Evolutionary conservation across 2,797 vertebrate species (phyloP), one percentile per base, ranked within the genome.

Genomic region (Synaphobranchus kaupii): DNA sequence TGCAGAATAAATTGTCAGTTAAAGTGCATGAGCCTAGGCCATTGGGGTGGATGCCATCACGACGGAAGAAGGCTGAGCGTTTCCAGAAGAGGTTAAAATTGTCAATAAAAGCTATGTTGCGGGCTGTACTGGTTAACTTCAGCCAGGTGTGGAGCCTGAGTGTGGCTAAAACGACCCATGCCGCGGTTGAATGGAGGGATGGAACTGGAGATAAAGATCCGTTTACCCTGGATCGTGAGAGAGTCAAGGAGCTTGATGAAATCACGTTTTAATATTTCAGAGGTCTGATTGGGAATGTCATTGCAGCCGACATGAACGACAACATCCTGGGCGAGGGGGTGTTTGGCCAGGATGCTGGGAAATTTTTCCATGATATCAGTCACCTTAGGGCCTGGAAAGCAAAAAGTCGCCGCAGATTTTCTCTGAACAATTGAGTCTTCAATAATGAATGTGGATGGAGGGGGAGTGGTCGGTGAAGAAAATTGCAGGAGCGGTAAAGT

Each of bases 21-120:
- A 39, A 28, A n/a, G n/a, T 44, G 34, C 31, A 31, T 39, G 56
- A 25, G 25, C 58, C 86, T 25, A 83, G 54, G 25, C 44, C 39
- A 47, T 39, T 87, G 7, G 58, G 86, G 31, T 87, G 86, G 28
- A 87, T 13, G n/a, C 52, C 86, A 68, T 83, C 86, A 13, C 13
- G 31, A n/a, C 78, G 2, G 25, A n/a, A 87, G 9, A 83, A 82
- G 0, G 52, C 22, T 44, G 0, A 5, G 34, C 34, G 44, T 6
- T 83, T 56, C 58, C 86, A 87, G 58, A 83, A 87, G 25, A 87
- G n/a, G 7, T 83, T 82, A 83, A 83, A 87, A 81, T 83, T 87
- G 15, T 87, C 86, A 68, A 87, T 86, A 44, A 81, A 63, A 44
- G 8, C 3, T 3, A 60, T 2, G 13, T 82, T 66, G 15, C 34